Evolutionary conservation across 2,113 vertebrate species (phyloP).

Genomic region (Romanogobio albipinnatus): DNA sequence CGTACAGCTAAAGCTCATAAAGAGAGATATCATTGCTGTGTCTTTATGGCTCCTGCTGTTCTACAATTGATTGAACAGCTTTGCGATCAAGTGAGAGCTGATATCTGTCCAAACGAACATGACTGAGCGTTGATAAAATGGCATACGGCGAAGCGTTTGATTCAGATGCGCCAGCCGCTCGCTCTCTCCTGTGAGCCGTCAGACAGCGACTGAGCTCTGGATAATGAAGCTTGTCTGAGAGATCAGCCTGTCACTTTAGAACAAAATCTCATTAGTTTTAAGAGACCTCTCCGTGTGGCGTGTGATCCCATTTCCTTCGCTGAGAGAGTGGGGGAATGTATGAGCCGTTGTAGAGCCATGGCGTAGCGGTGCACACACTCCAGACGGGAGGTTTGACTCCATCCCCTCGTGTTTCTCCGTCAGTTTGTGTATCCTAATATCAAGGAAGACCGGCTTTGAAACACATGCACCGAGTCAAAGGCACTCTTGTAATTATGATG

Average conservation of each 20-base stretch:
- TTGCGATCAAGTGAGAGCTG: not conserved
- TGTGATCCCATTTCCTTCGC: constrained; percentile 20
- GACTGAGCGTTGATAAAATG: not conserved
- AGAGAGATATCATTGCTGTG: not conserved
- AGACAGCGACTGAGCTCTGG: constrained; percentile 16
- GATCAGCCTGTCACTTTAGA: constrained; percentile 35
- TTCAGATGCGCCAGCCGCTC: not conserved
- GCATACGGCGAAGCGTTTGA: constrained; percentile 1
- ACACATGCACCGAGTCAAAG: no score
- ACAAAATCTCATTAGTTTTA: constrained; percentile 45
- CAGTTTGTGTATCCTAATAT: no score
- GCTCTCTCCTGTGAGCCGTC: constrained; percentile 12
- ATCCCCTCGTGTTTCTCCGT: no score
- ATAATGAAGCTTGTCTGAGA: constrained; percentile 46
- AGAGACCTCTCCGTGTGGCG: constrained; percentile 20
- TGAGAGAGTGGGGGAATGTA: not conserved
- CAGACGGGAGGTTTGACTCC: not conserved
- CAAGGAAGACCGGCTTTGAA: no score
- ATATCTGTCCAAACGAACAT: constrained; percentile 10
- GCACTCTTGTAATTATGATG: no score
- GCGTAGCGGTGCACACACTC: not conserved
- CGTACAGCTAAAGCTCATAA: not conserved
- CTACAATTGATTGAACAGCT: not conserved
- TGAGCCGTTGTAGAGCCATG: not conserved
- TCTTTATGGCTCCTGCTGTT: constrained; percentile 13